These are phyloP conservation scores for Acronicta alni DNA, from an alignment of 2,888 invertebrate species.

Conservation along the genomic window DNA sequence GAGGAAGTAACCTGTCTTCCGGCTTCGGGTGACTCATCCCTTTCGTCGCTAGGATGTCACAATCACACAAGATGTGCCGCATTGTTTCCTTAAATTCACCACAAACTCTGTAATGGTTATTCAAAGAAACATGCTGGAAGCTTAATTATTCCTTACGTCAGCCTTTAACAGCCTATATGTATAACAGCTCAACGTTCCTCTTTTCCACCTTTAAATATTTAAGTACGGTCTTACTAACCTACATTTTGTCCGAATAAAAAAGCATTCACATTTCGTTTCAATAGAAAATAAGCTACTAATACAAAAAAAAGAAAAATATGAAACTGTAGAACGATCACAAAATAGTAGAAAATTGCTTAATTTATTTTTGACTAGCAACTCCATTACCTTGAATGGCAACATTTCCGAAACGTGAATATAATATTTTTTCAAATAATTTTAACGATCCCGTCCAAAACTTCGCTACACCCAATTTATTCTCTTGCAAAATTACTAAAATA, in stretches of 20 bases:
- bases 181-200: too few species aligned
- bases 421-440: conserved; percentile 33
- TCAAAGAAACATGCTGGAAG: too few species aligned
- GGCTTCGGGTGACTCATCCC: too few species aligned
- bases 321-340: conserved; percentile 3
- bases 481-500: conserved; percentile 50
- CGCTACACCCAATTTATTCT: conserved; percentile 35
- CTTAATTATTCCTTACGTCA: too few species aligned
- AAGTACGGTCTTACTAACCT: too few species aligned
- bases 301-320: not conserved
- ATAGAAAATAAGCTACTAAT: conserved; percentile 4
- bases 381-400: conserved; percentile 9
- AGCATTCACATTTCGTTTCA: not conserved
- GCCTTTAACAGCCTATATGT: too few species aligned
- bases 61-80: too few species aligned
- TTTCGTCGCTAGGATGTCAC: too few species aligned
- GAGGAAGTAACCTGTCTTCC: too few species aligned
- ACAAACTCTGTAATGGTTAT: too few species aligned
- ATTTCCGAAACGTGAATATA: conserved; percentile 9
- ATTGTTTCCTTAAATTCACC: too few species aligned
- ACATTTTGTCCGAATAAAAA: not conserved
- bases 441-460: conserved; percentile 39
- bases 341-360: conserved; percentile 6
- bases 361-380: conserved; percentile 1
- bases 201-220: too few species aligned